Base-by-base conservation (phyloP, 2,113 vertebrate species). In the Trichomycterus rosablanca region DNA sequence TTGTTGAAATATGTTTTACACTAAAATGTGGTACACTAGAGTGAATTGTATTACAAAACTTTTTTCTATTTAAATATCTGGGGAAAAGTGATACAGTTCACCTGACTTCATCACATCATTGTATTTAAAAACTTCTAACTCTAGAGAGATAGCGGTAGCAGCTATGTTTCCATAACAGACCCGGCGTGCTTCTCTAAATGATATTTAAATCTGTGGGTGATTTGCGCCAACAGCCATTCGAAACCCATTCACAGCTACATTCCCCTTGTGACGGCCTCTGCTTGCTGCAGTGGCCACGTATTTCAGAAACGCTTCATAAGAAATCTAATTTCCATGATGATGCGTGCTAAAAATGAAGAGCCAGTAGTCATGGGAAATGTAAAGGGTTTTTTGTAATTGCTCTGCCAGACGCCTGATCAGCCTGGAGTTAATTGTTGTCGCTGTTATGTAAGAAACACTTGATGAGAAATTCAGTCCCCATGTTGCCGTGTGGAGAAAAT, bases 401-500 rank as follows among this genome's bases (percentile, higher is more conserved):
- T 24, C 56, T 1, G 22, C 82, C 93, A 92, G 91, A 94, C 91
- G 92, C 76, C 93, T 91, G 62, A 88, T 92, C 59, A 93, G 92
- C 82, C 87, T 93, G 43, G 91, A 95, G 82, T 80, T 97, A 65
- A 65, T 65, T 55, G 62, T 35, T 55, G 49, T 19, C 34, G 50
- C 9, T 55, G 20, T 55, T 53, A 65, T 68, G 32, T 66, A 42
- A 51, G 45, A 66, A 52, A 58, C 39, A 61, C n/a, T 49, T 40
- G 26, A 49, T 45, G 45, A 57, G 39, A 56, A 69, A 70, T 54
- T 45, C 30, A 52, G 18, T 52, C 35, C 58, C 16, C 23, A 34
- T 44, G 57, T 59, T 62, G 30, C 51, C 57, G 24, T 48, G 63
- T 26, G 51, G 32, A 59, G 49, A 12, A 42, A 64, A 65, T 16